phyloP scores from a whole-genome alignment of 2,113 vertebrate genomes.

The Canis aureus region DNA sequence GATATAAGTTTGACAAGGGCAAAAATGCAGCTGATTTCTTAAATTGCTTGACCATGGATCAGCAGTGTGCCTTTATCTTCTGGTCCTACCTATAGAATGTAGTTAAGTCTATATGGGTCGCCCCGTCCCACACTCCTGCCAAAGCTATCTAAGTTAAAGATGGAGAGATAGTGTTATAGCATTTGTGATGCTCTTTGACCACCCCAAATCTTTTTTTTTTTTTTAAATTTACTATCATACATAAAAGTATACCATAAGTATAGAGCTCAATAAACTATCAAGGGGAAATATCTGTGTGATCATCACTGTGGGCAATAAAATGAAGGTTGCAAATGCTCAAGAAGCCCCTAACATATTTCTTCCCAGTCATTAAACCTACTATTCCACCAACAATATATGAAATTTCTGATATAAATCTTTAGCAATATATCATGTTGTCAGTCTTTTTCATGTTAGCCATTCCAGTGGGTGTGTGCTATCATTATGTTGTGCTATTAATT shows the following conservation, averaged over 20 bases:
- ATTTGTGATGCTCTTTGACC: not conserved
- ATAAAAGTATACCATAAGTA: not conserved
- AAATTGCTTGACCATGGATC: not conserved
- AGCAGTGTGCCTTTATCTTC: not conserved
- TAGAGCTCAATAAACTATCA: not conserved
- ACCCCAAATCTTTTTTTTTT: not conserved
- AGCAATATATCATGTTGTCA: not conserved
- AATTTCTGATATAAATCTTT: not conserved
- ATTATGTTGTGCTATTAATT: not conserved
- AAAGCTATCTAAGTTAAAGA: not conserved
- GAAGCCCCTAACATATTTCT: not conserved
- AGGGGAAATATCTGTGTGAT: not conserved
- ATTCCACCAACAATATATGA: not conserved
- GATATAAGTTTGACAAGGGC: not conserved
- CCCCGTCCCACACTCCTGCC: no score
- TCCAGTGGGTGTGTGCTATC: not conserved
- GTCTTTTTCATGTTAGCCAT: not conserved
- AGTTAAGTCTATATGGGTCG: not conserved
- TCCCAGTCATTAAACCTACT: not conserved
- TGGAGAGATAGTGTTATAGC: not conserved
- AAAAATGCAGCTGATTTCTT: not conserved
- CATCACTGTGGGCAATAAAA: not conserved
- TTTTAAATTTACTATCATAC: not conserved
- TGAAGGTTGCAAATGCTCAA: not conserved
- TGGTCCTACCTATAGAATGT: not conserved